These are phyloP conservation scores for Microctenopoma lineatum DNA, from an alignment of 2,797 vertebrate genomes.

Conservation along the genomic window DNA sequence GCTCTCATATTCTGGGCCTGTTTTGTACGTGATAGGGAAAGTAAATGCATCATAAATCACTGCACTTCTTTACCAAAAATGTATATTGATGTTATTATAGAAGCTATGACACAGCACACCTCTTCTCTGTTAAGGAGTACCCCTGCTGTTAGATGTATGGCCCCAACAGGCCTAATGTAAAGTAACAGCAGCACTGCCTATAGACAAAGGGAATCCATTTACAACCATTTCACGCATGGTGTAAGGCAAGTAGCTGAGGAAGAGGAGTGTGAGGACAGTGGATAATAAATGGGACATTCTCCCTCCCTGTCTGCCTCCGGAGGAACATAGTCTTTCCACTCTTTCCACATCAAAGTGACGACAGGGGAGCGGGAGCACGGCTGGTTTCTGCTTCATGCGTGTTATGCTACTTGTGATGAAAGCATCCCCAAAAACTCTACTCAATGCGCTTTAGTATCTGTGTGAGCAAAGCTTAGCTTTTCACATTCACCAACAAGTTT, in stretches of 20 bases:
- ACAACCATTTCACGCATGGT: constrained; percentile 76
- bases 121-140: not conserved
- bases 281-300: constrained; percentile 67
- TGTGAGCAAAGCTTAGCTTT: constrained; percentile 18
- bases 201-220: constrained; percentile 75
- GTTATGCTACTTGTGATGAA: constrained; percentile 36
- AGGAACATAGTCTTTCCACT: constrained; percentile 52
- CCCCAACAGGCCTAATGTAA: constrained; percentile 44
- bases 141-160: constrained; percentile 34
- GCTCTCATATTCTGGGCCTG: too few species aligned
- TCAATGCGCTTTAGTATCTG: constrained; percentile 13
- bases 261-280: constrained; percentile 52
- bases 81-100: too few species aligned
- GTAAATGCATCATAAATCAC: too few species aligned
- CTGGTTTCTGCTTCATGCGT: constrained; percentile 41
- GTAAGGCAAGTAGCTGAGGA: constrained; percentile 63
- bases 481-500: constrained; percentile 29
- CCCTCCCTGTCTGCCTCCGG: constrained; percentile 38
- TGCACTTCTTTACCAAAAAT: too few species aligned
- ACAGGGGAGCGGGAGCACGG: constrained; percentile 39
- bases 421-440: constrained; percentile 16
- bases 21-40: too few species aligned
- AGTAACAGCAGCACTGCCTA: constrained; percentile 52
- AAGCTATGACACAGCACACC: too few species aligned
- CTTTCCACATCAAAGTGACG: constrained; percentile 56